Evolutionary conservation across 2,888 invertebrate genomes (phyloP), one percentile per base, ranked within the genome.

Genomic region (Pachycephus smyrnensis): DNA sequence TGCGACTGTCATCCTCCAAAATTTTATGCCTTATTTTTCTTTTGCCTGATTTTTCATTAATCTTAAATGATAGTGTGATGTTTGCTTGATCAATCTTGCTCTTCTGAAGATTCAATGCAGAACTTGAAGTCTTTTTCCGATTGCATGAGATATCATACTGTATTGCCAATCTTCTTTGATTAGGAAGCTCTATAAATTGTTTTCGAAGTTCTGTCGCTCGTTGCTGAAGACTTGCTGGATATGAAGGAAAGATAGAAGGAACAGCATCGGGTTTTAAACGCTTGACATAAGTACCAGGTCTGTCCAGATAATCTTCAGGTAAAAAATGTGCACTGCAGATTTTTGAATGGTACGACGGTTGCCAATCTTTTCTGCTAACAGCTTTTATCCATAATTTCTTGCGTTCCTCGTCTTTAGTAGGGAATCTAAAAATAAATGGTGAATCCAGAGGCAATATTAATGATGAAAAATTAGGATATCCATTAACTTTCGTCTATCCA

Each of bases 251-350:
- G 40, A 55, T 31, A n/a, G 68, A 75, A 11, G 68, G 68, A n/a
- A 75, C 68, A 15, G 68, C 75, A n/a, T 75, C 12, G 6, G 37
- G 68, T 40, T 75, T 68, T 68, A 75, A 33, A 11, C 33, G 30
- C 15, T 32, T 75, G n/a, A 75, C 68, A 75, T 75, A 68, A 12
- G 32, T 33, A 68, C 75, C 12, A 75, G 35, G 75, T 68, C 68
- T 55, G 68, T 68, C 23, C 33, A 75, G 30, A 32, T 68, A 75
- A 35, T 75, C 75, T 68, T 75, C 40, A 30, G 68, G 75, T 35
- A 23, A 68, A n/a, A 75, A 75, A 68, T 68, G 75, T 6, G 2
- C 75, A 23, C 68, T 75, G 55, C 75, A 75, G 35, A 75, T 75
- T 68, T 35, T 75, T 35, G 71, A 68, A 55, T 55, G 15, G 30